A percentile compares a stretch with the other conserved stretches of the same genome.
Evolutionary conservation across 2,888 invertebrate genomes (phyloP).

Genomic region (Chymomyza procnemis): DNA sequence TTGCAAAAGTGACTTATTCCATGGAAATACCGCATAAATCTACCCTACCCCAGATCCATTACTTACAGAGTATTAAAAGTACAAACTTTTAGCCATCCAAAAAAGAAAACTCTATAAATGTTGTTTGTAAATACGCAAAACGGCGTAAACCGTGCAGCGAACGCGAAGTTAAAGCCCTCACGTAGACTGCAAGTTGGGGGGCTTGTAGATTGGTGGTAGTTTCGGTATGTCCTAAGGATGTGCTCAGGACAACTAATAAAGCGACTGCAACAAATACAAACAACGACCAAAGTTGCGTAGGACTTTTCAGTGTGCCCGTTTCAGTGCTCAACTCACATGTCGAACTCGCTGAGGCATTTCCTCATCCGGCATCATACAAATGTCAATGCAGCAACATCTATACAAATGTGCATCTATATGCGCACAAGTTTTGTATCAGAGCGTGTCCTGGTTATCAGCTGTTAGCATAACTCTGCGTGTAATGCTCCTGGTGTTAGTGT

Average conservation of each 20-base stretch:
- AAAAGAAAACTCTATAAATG: constrained; percentile 4
- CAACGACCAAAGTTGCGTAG: constrained; percentile 2
- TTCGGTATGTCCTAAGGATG: background rate
- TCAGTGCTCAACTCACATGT: constrained; percentile 7
- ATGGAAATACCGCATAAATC: no score
- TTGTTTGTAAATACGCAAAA: constrained; percentile 17
- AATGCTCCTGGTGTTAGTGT: constrained; percentile 13
- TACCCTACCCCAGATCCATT: no score
- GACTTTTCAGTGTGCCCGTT: background rate
- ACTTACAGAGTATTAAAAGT: constrained; percentile 1
- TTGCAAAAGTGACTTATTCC: no score
- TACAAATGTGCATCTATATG: constrained; percentile 14
- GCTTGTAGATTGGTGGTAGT: background rate
- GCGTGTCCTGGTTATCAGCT: constrained; percentile 29
- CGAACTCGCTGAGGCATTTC: constrained; percentile 27
- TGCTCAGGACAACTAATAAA: constrained; percentile 12
- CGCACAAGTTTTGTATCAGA: constrained; percentile 6
- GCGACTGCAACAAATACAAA: background rate
- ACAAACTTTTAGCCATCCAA: constrained; percentile 23
- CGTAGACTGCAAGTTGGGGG: background rate
- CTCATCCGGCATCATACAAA: background rate
- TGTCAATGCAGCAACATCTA: constrained; percentile 22
- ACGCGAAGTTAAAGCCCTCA: constrained; percentile 33
- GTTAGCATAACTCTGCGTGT: constrained; percentile 32
- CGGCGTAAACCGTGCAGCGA: constrained; percentile 26